Conservation (phyloP, 2,797 vertebrate genomes). For the Argentina silus region DNA sequence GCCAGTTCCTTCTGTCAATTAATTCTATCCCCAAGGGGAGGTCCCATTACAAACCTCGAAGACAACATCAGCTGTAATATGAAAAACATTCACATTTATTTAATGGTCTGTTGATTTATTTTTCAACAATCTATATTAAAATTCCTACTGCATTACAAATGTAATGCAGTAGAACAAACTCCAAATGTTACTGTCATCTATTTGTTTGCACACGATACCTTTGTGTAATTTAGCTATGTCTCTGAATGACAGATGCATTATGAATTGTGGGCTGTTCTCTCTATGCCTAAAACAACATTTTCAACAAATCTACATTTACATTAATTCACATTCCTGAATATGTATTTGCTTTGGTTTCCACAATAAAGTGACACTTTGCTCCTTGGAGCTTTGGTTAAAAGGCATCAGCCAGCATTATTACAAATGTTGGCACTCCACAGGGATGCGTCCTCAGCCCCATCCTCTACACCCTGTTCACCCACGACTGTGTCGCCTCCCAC, state of each 20-base stretch:
- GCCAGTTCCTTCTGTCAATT: constrained; percentile 69
- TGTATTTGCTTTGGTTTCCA: constrained; percentile 29
- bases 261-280: constrained; percentile 44
- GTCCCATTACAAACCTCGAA: constrained; percentile 44
- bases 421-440: no score
- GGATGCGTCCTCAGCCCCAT: no score
- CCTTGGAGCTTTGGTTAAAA: constrained; percentile 46
- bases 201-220: constrained; percentile 59
- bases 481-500: no score
- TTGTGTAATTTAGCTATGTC: constrained; percentile 57
- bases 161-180: no score
- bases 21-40: no score
- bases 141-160: constrained; percentile 54
- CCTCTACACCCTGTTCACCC: no score
- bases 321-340: constrained; percentile 9
- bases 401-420: no score
- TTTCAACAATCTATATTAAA: constrained; percentile 63
- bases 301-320: background rate
- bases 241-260: constrained; percentile 57
- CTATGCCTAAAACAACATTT: constrained; percentile 4
- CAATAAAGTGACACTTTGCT: constrained; percentile 26
- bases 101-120: constrained; percentile 71
- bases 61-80: constrained; percentile 70
- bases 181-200: constrained; percentile 64
- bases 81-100: constrained; percentile 72